These are phyloP conservation scores for Myotis pilosus DNA, from an alignment of 2,797 vertebrate species.

Conservation along the genomic window DNA sequence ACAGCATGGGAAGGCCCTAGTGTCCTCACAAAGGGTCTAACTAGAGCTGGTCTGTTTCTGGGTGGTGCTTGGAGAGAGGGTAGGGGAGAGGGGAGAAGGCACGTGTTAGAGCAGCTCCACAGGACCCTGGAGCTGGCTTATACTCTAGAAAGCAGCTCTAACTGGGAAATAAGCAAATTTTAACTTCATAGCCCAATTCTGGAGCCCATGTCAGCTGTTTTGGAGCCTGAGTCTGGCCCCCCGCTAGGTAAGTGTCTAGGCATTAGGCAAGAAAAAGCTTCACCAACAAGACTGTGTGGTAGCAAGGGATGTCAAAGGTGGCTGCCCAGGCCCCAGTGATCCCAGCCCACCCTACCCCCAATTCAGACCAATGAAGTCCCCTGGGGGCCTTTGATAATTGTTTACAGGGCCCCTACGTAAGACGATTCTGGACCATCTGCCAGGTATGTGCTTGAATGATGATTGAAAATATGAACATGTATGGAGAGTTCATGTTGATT, in stretches of 20 bases:
- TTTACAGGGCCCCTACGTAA: not conserved
- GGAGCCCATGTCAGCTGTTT: not conserved
- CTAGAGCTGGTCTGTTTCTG: not conserved
- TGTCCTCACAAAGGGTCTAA: not conserved
- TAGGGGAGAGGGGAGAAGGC: accelerated
- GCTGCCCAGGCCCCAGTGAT: not conserved
- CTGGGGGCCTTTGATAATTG: not conserved
- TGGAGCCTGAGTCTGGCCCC: too few relatives aligned
- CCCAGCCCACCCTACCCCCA: not conserved
- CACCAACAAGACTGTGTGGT: not conserved
- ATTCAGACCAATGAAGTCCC: not conserved
- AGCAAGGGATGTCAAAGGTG: not conserved
- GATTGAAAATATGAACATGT: not conserved
- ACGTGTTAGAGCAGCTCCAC: accelerated
- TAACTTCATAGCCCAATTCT: not conserved
- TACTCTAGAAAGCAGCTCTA: not conserved
- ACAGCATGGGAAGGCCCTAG: not conserved
- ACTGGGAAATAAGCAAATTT: too few relatives aligned
- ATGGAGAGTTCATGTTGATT: not conserved
- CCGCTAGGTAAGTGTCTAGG: not conserved
- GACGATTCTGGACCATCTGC: not conserved
- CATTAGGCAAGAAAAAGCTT: not conserved
- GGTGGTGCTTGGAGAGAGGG: not conserved
- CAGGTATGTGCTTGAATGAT: not conserved
- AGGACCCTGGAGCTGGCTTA: not conserved